These are phyloP conservation scores for Cyphomyrus plagiostoma DNA, from an alignment of 2,113 vertebrate species.

Conservation along the genomic window DNA sequence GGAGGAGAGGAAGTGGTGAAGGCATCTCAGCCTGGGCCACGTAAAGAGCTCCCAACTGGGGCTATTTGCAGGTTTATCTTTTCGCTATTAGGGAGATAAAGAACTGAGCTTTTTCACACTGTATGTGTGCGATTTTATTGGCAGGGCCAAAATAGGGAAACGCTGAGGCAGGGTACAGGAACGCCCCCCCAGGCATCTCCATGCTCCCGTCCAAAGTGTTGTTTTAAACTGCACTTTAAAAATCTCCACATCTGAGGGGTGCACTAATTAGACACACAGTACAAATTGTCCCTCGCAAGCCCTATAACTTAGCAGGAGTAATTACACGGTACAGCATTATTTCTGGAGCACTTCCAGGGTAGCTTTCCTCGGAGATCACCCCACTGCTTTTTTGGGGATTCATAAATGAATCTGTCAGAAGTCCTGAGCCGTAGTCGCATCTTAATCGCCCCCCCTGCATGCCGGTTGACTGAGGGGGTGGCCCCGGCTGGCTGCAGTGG, in stretches of 20 bases:
- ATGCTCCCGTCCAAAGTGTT: constrained; percentile 58
- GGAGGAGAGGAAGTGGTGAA: constrained; percentile 64
- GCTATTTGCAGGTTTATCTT: constrained; percentile 49
- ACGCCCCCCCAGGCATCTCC: constrained; percentile 40
- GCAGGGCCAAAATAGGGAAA: background rate
- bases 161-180: background rate
- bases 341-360: constrained; percentile 69
- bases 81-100: constrained; percentile 34
- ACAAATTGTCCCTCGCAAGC: constrained; percentile 70
- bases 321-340: constrained; percentile 68
- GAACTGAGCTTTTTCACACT: background rate
- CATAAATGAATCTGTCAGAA: constrained; percentile 29
- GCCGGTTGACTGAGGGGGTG: background rate
- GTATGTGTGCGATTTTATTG: background rate
- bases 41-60: constrained; percentile 50
- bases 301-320: constrained; percentile 65
- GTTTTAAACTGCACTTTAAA: constrained; percentile 43
- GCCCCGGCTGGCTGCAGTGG: background rate
- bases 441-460: constrained; percentile 34
- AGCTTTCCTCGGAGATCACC: constrained; percentile 58
- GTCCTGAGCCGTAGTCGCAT: constrained; percentile 33
- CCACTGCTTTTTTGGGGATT: constrained; percentile 28
- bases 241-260: constrained; percentile 62
- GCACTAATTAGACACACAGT: constrained; percentile 70
- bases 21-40: constrained; percentile 47